Evolutionary conservation across 2,113 vertebrate species (phyloP), one percentile per base, ranked within the genome.

Genomic region (Promerops cafer): DNA sequence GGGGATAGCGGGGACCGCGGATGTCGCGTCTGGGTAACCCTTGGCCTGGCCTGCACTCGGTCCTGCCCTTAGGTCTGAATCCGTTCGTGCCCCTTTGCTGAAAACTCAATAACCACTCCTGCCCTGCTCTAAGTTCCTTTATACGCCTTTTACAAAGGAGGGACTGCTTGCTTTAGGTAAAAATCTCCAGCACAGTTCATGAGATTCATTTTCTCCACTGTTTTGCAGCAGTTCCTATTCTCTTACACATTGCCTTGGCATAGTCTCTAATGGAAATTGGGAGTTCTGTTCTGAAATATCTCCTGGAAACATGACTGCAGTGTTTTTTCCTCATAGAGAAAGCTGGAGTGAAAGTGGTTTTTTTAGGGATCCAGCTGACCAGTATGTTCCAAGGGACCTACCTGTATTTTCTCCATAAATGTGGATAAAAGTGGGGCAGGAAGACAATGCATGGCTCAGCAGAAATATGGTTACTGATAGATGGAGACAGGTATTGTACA

Each of bases 11-110:
- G 22, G 52, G 8, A 31, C 13, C 3, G 61, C 21, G 8, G 45
- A 8, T 12, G 37, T 21, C 31, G 17, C 21, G 7, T 24, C 6
- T 16, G 88, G 44, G 23, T 9, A 1, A 19, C 40, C 18, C 45
- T 19, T 2, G 68, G 57, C 53, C 1, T 1, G 33, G n/a, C 59
- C 12, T 11, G 8, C 28, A 0, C 16, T 56, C 2, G 3, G 1
- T 19, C 6, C 11, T 20, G 33, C 61, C n/a, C 26, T 13, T 5
- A 16, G 11, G 2, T 27, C 47, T 31, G 12, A 26, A 47, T 27
- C 24, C 16, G 6, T 45, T 47, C 14, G 3, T 54, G 26, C 26
- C 30, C 17, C 16, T 69, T 31, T 15, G 13, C 42, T 60, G 40
- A 16, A 52, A 69, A 9, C n/a, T 2, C n/a, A 14, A 0, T 21